A percentile compares a stretch with the other conserved stretches of the same genome.
phyloP scores from a whole-genome alignment of 2,888 invertebrate species.

The Callosobruchus maculatus region DNA sequence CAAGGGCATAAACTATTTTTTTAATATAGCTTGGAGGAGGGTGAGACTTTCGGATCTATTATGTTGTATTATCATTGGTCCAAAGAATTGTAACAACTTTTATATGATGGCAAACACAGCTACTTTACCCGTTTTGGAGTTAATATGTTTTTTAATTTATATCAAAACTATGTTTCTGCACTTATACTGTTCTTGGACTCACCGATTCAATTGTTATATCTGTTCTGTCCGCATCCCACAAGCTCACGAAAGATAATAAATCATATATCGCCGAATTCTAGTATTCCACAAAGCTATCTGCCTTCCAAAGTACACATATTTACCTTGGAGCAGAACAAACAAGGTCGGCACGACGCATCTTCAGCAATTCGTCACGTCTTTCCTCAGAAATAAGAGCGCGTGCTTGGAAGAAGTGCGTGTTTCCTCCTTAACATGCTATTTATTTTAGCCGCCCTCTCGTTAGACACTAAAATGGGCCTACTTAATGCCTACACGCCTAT shows the following conservation, averaged over 20 bases:
- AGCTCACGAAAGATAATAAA: background rate
- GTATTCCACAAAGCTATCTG: background rate
- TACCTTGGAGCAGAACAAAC: background rate
- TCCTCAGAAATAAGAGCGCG: background rate
- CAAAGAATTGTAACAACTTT: no score
- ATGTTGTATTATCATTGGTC: no score
- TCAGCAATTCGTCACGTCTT: background rate
- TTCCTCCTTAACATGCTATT: background rate
- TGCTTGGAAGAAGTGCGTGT: background rate
- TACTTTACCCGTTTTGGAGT: no score
- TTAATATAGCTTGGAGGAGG: no score
- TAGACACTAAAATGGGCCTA: background rate
- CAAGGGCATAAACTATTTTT: no score
- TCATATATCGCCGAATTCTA: background rate
- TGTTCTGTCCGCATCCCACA: background rate
- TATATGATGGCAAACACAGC: no score
- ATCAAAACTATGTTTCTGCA: no score
- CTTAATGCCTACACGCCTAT: no score
- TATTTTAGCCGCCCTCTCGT: background rate
- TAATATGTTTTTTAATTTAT: no score
- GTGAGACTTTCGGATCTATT: no score
- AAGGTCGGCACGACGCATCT: background rate
- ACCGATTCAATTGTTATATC: background rate
- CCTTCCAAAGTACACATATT: background rate
- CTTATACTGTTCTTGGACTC: no score